These are phyloP conservation scores for Ifrita kowaldi DNA, from an alignment of 2,113 vertebrate species.

Conservation along the genomic window DNA sequence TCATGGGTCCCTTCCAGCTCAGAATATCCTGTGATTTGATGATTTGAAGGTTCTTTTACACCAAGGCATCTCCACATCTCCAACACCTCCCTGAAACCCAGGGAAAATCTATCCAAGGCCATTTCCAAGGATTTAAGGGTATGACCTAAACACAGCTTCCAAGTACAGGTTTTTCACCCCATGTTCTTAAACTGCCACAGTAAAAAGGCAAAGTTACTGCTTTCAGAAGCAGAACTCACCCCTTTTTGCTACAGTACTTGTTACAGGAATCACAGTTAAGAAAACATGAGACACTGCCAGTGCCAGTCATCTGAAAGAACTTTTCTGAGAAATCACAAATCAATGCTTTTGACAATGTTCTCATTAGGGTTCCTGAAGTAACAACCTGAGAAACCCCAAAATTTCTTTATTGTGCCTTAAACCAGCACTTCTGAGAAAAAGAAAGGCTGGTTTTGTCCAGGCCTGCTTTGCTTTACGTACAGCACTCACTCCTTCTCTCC, in stretches of 20 bases:
- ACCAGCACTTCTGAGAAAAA: not conserved
- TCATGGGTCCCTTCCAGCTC: not conserved
- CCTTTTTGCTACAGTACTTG: not conserved
- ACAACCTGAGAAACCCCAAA: not conserved
- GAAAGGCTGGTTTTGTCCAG: not conserved
- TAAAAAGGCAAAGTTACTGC: not conserved
- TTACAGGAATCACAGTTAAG: not conserved
- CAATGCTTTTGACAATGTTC: not conserved
- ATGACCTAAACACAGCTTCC: not conserved
- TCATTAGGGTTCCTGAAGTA: not conserved
- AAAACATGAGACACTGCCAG: not conserved
- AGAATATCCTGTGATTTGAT: not conserved
- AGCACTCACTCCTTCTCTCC: not conserved
- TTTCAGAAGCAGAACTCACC: not conserved
- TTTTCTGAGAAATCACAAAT: not conserved
- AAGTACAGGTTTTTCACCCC: not conserved
- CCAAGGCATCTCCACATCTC: not conserved
- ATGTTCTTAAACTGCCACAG: not conserved
- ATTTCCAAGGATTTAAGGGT: not conserved
- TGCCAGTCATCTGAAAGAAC: not conserved
- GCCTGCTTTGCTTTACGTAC: not conserved
- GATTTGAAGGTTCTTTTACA: not conserved
- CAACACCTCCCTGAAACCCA: not conserved
- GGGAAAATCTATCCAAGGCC: not conserved
- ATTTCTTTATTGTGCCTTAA: not conserved